These are phyloP conservation scores for Nerophis lumbriciformis DNA, from an alignment of 2,113 vertebrate species.

Conservation along the genomic window DNA sequence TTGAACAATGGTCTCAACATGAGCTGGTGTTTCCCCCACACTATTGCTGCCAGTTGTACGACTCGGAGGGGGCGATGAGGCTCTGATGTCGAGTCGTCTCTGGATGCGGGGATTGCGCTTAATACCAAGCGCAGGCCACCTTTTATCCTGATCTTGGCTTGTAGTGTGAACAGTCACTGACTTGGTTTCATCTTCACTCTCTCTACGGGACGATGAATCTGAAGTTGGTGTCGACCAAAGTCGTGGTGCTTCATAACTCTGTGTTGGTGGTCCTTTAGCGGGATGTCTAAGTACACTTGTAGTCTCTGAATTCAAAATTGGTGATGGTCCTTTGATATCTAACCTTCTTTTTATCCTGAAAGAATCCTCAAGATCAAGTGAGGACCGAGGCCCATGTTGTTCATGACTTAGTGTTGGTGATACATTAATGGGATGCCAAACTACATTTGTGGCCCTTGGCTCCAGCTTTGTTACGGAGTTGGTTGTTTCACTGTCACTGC, in stretches of 20 bases:
- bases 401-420: not conserved
- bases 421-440: not conserved
- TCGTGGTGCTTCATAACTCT: accelerated
- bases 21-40: not conserved
- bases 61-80: not conserved
- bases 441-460: accelerated
- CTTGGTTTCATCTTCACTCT: slow-evolving; percentile 27
- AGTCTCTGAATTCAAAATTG: not conserved
- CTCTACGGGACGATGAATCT: slow-evolving; percentile 31
- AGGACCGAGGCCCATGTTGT: not conserved
- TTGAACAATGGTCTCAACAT: not conserved
- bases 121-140: not conserved
- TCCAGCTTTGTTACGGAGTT: not conserved
- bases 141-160: not conserved
- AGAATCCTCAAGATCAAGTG: not conserved
- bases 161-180: not conserved
- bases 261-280: not conserved
- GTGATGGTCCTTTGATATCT: not conserved
- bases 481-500: slow-evolving; percentile 18
- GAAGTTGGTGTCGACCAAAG: not conserved
- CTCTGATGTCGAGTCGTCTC: slow-evolving; percentile 23
- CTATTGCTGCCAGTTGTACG: slow-evolving; percentile 20
- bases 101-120: not conserved
- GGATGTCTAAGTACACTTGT: too few relatives aligned
- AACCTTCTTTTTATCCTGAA: not conserved